Conservation (phyloP, 2,888 invertebrate genomes). For the Xestobium rufovillosum region DNA sequence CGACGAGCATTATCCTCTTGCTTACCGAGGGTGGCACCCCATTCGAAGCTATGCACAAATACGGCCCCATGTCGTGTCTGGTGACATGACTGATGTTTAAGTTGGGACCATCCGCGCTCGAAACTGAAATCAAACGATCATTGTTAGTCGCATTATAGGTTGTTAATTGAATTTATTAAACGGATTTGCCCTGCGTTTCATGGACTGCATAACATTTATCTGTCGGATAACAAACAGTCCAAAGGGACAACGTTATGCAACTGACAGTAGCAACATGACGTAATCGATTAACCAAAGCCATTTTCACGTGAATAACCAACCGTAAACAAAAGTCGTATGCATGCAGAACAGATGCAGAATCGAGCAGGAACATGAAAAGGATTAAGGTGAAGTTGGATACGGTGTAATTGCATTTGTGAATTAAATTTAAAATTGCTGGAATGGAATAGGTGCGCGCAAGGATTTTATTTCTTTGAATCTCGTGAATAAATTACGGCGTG, state of each 20-base stretch:
- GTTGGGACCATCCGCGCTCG: conserved; percentile 57
- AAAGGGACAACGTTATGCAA: no score
- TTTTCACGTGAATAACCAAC: conserved; percentile 10
- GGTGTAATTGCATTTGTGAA: conserved; percentile 1
- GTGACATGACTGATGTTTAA: conserved; percentile 61
- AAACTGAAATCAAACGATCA: conserved; percentile 43
- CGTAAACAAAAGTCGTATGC: no score
- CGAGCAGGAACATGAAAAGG: no score
- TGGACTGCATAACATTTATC: no score
- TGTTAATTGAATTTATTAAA: neutral
- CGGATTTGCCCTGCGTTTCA: neutral
- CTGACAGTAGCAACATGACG: neutral
- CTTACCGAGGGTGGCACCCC: conserved; percentile 75
- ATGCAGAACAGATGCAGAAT: no score
- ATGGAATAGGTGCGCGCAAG: conserved; percentile 1
- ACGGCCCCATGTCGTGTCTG: conserved; percentile 68
- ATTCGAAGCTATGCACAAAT: conserved; percentile 71
- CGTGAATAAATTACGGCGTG: no score
- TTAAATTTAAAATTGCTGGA: neutral
- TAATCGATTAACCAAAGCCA: conserved; percentile 15
- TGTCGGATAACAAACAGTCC: no score
- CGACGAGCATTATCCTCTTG: conserved; percentile 71
- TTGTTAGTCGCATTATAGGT: conserved; percentile 2
- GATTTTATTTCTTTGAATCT: no score
- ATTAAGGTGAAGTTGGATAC: no score